These are phyloP conservation scores for Spilarctia lutea DNA, from an alignment of 2,888 invertebrate species.

Conservation along the genomic window DNA sequence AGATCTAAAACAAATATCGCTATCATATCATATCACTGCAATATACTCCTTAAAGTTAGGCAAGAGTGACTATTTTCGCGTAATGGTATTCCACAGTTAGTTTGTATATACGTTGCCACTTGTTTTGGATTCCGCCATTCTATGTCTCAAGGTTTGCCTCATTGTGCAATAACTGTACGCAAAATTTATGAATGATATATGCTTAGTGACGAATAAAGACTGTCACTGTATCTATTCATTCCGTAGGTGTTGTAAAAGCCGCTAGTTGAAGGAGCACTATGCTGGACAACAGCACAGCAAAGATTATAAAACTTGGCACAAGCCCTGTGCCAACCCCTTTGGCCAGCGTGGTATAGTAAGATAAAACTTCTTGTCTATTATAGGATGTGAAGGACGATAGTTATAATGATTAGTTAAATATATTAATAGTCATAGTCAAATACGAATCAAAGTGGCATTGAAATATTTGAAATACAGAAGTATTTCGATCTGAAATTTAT, in stretches of 20 bases:
- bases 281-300: no score
- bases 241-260: no score
- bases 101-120: constrained; percentile 16
- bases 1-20: background rate
- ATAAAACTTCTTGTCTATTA: no score
- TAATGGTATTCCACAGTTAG: constrained; percentile 13
- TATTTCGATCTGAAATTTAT: background rate
- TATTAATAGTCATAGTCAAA: background rate
- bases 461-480: background rate
- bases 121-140: constrained; percentile 29
- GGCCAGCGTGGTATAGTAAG: no score
- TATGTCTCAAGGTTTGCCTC: constrained; percentile 42
- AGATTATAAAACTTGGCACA: no score
- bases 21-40: background rate
- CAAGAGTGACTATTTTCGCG: constrained; percentile 10
- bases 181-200: background rate
- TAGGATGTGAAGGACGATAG: no score
- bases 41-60: background rate
- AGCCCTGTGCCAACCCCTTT: no score
- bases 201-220: no score
- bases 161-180: constrained; percentile 15
- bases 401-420: background rate
- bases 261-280: no score
- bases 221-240: no score
- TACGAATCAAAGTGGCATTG: background rate